Evolutionary conservation across 2,797 vertebrate species (phyloP), one percentile per base, ranked within the genome.

Genomic region (Florisuga fusca): DNA sequence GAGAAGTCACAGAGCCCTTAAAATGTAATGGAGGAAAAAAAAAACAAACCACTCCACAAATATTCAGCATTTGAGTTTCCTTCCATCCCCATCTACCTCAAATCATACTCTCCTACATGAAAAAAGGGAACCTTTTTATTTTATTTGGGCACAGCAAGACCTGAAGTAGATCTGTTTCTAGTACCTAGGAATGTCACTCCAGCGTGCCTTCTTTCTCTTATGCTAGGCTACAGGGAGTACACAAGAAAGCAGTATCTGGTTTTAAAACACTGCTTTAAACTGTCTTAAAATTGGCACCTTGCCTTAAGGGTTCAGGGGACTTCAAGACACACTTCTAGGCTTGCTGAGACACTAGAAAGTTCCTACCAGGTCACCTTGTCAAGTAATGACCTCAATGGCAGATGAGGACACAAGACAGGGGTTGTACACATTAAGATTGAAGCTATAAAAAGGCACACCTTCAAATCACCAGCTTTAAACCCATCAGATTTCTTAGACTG

Each of bases 31-130:
- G 27, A 75, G 43, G 29, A 61, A 48, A 48, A 79, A 64, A 51
- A 50, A 50, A 10, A 11, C 10, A 21, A 41, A 14, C 12, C 38
- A 1, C 0, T 1, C 0, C 10, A 43, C 21, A 81, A 20, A 76
- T 61, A 12, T 73, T 66, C 63, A 53, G 9, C 55, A 29, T 36
- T 82, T 7, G 1, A 43, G 9, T 45, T 8, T 46, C 8, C 7
- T 13, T 62, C 38, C 31, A 48, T 43, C 11, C 8, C 4, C 18
- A 62, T 17, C 18, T 69, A 58, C 31, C 29, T 68, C 68, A 91
- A 68, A 59, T 63, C 75, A n/a, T 11, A 26, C 9, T 36, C 7
- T 81, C 45, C 33, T 41, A 43, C 48, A 78, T 41, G 31, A 64
- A 78, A 29, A 81, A 78, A 63, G 23, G 3, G 79, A 89, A 77